Evolutionary conservation across 2,797 vertebrate species (phyloP), one percentile per base, ranked within the genome.

Genomic region (Manis javanica): DNA sequence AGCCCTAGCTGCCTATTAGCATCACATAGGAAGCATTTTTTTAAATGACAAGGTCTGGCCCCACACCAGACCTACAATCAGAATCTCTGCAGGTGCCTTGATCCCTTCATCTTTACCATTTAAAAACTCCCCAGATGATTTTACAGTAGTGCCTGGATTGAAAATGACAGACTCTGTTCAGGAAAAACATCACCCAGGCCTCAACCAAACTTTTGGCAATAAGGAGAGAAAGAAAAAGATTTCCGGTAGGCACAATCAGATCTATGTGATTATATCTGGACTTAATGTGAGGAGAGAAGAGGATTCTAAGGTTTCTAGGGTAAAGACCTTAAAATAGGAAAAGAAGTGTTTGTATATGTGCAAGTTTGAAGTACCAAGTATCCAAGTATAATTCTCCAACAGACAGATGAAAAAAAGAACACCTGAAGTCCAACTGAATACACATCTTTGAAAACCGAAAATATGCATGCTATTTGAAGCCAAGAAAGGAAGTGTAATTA

Each of bases 321-420:
- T 57, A 39, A 95, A 90, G 69, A 55, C 23, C 37, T 72, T 84
- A 90, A 96, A 92, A 90, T 4, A 87, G 39, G 57, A 75, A 31
- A 77, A 53, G 13, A 15, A 59, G 78, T 77, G 19, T 39, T 2
- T 77, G 3, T 21, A 11, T n/a, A 39, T 18, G 13, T 57, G 31
- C 31, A 92, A 24, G 24, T 87, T 29, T 94, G 72, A 91, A 90
- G 34, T 37, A 89, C 14, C n/a, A 91, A 82, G 8, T 79, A 92
- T 57, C 69, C 29, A 74, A 37, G 46, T 81, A 63, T 10, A 84
- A 83, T 49, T 83, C 69, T 81, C 68, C 39, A 93, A 42, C 1
- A 79, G 16, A 74, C 37, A 78, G 63, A 89, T 16, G 19, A 95
- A 94, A 97, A 96, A 61, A 55, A 31, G 61, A 91, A 82, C 15